Percentiles rank a stretch among this genome's conserved stretches.
phyloP scores from a whole-genome alignment of 1,140 invertebrate species.

The Thaumatotibia leucotreta region DNA sequence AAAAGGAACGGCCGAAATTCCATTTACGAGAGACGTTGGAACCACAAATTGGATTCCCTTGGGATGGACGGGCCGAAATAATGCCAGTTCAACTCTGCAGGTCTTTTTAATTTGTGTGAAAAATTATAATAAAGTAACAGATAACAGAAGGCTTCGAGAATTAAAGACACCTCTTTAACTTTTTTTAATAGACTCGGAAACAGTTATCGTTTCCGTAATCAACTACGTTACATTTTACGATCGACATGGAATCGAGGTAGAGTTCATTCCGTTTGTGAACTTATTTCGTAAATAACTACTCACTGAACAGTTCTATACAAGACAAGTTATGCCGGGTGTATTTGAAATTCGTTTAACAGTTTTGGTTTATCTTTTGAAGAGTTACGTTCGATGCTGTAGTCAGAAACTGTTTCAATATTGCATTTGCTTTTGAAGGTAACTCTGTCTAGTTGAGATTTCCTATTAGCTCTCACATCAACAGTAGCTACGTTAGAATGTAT shows the following conservation, averaged over 20 bases:
- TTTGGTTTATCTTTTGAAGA: neutral
- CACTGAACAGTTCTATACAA: neutral
- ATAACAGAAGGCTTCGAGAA: too few species aligned
- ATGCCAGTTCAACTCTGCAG: slow-evolving; percentile 35
- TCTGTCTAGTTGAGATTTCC: neutral
- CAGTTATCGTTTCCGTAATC: too few species aligned
- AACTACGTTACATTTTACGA: neutral
- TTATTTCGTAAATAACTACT: neutral
- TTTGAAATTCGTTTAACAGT: neutral
- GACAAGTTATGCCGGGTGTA: neutral
- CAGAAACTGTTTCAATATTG: neutral
- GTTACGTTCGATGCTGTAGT: neutral
- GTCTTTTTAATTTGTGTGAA: slow-evolving; percentile 40
- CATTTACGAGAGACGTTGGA: slow-evolving; percentile 45
- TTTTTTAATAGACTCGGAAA: too few species aligned
- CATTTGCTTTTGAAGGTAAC: neutral
- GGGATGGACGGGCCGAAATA: slow-evolving; percentile 44
- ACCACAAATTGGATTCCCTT: slow-evolving; percentile 49
- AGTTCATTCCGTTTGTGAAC: neutral
- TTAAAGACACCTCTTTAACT: too few species aligned
- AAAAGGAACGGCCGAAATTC: slow-evolving; percentile 42
- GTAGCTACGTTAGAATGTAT: neutral
- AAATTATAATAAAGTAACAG: slow-evolving; percentile 23
- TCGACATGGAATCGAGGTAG: neutral
- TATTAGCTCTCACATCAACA: neutral